Evolutionary conservation across 1,140 invertebrate species (phyloP).

Genomic region (Potamilus streckersoni): DNA sequence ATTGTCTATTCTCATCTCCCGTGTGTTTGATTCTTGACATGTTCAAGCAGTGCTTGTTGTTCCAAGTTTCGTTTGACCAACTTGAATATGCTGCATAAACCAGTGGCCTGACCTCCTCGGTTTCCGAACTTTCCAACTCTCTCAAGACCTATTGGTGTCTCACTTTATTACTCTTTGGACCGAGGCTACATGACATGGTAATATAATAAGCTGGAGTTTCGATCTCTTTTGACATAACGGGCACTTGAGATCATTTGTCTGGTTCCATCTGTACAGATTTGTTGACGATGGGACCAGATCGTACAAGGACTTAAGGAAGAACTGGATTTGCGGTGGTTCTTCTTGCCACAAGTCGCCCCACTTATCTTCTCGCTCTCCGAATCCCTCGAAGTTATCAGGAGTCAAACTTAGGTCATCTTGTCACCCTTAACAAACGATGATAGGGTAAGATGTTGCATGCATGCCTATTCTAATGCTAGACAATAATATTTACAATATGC

Average conservation of each 20-base stretch:
- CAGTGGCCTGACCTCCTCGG: not conserved
- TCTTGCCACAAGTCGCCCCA: conserved; percentile 3
- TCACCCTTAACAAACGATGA: too few species aligned
- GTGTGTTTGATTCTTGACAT: too few species aligned
- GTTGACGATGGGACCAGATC: conserved; percentile 9
- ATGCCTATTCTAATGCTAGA: too few species aligned
- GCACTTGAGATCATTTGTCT: conserved; percentile 10
- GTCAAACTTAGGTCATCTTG: not conserved
- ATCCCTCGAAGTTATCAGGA: not conserved
- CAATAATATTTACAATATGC: too few species aligned
- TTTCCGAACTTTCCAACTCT: not conserved
- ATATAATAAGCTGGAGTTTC: conserved; percentile 4
- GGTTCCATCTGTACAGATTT: conserved; percentile 1
- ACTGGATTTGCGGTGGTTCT: conserved; percentile 16
- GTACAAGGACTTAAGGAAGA: conserved; percentile 3
- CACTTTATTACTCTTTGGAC: conserved; percentile 1
- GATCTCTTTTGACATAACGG: not conserved
- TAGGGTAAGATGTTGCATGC: too few species aligned
- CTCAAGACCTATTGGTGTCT: conserved; percentile 4
- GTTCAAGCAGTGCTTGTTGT: not conserved
- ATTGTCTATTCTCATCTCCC: too few species aligned
- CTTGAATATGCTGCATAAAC: not conserved
- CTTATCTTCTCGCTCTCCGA: not conserved
- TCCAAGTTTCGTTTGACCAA: not conserved
- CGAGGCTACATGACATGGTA: not conserved